Conservation (phyloP, 2,888 invertebrate genomes). For the Pseudanteris insignis region DNA sequence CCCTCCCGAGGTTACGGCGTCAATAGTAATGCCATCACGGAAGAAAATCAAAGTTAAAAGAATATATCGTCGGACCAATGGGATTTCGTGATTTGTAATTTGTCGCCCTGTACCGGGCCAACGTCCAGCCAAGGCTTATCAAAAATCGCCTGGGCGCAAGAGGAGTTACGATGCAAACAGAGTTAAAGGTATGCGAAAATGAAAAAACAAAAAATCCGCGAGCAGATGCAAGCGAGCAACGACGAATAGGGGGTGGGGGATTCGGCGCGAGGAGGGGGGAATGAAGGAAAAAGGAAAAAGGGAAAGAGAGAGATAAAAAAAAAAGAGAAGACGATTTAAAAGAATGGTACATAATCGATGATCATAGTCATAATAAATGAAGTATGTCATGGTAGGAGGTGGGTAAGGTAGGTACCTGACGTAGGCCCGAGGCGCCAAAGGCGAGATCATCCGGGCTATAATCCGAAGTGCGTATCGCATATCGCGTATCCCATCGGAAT, state of each 20-base stretch:
- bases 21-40: slow-evolving; percentile 38
- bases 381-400: slow-evolving; percentile 61
- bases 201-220: neutral
- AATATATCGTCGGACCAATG: slow-evolving; percentile 19
- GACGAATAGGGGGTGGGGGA: slow-evolving; percentile 24
- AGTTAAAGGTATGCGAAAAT: too few relatives aligned
- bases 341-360: slow-evolving; percentile 65
- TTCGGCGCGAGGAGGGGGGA: too few relatives aligned
- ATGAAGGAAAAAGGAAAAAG: slow-evolving; percentile 1
- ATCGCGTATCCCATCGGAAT: slow-evolving; percentile 66
- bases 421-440: slow-evolving; percentile 61
- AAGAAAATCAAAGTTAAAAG: slow-evolving; percentile 31
- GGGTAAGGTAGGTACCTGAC: slow-evolving; percentile 60
- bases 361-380: slow-evolving; percentile 66
- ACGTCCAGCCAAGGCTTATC: too few relatives aligned
- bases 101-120: too few relatives aligned
- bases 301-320: neutral
- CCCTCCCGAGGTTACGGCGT: neutral
- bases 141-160: too few relatives aligned
- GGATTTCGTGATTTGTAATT: too few relatives aligned
- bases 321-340: slow-evolving; percentile 43
- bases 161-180: neutral
- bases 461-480: slow-evolving; percentile 65
- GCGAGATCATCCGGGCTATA: slow-evolving; percentile 63
- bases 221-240: slow-evolving; percentile 22